Evolutionary conservation across 1,140 invertebrate species (phyloP), one percentile per base, ranked within the genome.

Genomic region (Diabrotica virgifera): DNA sequence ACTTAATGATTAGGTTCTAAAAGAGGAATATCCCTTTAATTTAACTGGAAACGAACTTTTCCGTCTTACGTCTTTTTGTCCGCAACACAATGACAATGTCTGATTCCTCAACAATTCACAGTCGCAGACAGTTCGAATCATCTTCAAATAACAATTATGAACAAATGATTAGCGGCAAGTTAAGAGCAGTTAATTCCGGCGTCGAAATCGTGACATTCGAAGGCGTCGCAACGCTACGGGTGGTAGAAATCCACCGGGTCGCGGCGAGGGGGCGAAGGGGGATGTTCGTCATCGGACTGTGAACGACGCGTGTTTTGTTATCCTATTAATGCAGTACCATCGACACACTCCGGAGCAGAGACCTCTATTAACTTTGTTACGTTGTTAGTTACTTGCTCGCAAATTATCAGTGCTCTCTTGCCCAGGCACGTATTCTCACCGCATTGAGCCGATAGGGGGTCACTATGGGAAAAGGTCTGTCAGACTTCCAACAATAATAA

Each of bases 301-400:
- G 11, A 14, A 36, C 36, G 57, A 59, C 62, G 62, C 62, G 62
- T 63, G 62, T 55, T 55, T 55, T 55, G 35, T 36, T 55, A 24
- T 55, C 53, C 53, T 55, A 55, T 55, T 36, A 55, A 55, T 55
- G 53, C 53, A 55, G 12, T 36, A 36, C 35, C 24, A 55, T 55
- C 35, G 35, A 53, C 62, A 24, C 46, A 35, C 52, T 36, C 61
- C 9, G 8, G 14, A 12, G 57, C 9, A 11, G 36, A 11, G 36
- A 37, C 36, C 46, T 59, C 14, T 65, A 68, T 68, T 68, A 65
- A 65, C 66, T 68, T 68, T 68, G 66, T 68, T 68, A 68, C 57
- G 63, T 68, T 58, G 66, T 68, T 68, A 68, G 62, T 67, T 63
- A 67, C 56, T 67, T 64, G 63, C 57, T 68, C 57, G 51, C 11